Percentiles rank a stretch among this genome's conserved stretches.
These are phyloP conservation scores for Lutjanus argentimaculatus DNA, from an alignment of 2,797 vertebrate species.

Conservation along the genomic window DNA sequence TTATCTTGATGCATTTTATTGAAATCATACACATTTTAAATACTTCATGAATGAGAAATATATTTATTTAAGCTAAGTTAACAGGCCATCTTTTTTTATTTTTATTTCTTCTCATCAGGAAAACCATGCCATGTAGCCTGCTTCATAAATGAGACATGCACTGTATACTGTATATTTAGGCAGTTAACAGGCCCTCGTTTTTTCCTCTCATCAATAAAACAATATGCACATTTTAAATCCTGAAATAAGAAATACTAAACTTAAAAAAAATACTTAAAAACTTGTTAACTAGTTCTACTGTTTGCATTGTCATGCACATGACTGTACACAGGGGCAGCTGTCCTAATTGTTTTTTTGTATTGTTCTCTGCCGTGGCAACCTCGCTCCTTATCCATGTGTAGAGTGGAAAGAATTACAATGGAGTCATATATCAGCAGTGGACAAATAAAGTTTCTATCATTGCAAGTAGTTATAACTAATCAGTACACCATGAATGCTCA, in stretches of 20 bases:
- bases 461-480: slow-evolving; percentile 7
- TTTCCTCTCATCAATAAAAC: too few relatives aligned
- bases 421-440: background rate
- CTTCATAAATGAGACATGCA: too few relatives aligned
- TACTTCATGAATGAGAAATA: too few relatives aligned
- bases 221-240: too few relatives aligned
- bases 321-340: background rate
- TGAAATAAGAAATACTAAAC: background rate
- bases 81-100: too few relatives aligned
- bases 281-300: background rate
- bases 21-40: too few relatives aligned
- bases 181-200: too few relatives aligned
- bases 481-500: background rate
- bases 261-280: background rate
- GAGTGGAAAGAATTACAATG: slow-evolving; percentile 14
- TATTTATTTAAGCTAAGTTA: too few relatives aligned
- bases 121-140: too few relatives aligned
- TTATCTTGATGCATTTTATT: too few relatives aligned
- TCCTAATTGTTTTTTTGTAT: background rate
- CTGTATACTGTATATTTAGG: too few relatives aligned
- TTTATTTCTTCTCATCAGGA: too few relatives aligned
- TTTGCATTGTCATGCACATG: background rate
- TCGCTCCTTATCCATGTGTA: background rate
- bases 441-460: background rate
- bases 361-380: background rate